These are phyloP conservation scores for Cliona cf. orientalis DNA, from an alignment of 37 sponge, comb jelly and placozoan genomes.

Conservation along the genomic window DNA sequence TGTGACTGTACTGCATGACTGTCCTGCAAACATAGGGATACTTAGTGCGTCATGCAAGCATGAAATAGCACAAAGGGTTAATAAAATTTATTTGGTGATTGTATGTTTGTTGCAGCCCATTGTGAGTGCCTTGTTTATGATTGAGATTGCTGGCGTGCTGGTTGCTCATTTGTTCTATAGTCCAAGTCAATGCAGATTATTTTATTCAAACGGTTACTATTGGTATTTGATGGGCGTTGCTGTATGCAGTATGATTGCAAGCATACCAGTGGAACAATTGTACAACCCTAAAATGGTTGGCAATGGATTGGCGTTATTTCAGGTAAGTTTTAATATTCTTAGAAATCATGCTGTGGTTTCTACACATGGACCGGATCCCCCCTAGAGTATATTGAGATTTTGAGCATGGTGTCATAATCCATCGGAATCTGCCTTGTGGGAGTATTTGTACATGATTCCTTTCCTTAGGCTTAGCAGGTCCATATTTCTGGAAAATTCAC, in stretches of 20 bases:
- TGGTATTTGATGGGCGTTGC: slow-evolving; percentile 13
- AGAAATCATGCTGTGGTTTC: neutral
- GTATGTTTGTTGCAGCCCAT: neutral
- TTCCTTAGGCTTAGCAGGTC: too few relatives aligned
- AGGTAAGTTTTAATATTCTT: neutral
- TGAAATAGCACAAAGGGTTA: too few relatives aligned
- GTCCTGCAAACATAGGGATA: too few relatives aligned
- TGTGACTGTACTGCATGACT: slow-evolving; percentile 29
- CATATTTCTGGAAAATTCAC: too few relatives aligned
- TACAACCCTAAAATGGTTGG: neutral
- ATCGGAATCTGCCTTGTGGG: too few relatives aligned
- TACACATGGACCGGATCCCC: too few relatives aligned
- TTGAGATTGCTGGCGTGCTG: slow-evolving; percentile 18
- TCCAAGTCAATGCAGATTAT: neutral
- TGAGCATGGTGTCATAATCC: too few relatives aligned
- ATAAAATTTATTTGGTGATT: too few relatives aligned
- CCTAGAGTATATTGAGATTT: too few relatives aligned
- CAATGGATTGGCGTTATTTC: slow-evolving; percentile 9
- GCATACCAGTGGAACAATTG: too few relatives aligned
- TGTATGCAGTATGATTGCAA: neutral
- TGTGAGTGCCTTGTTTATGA: slow-evolving; percentile 5
- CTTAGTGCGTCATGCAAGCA: too few relatives aligned
- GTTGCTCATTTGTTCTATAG: neutral
- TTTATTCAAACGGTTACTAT: neutral
- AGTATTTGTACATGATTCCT: too few relatives aligned